Conservation (phyloP, 2,113 vertebrate genomes). For the Arvicanthis niloticus region DNA sequence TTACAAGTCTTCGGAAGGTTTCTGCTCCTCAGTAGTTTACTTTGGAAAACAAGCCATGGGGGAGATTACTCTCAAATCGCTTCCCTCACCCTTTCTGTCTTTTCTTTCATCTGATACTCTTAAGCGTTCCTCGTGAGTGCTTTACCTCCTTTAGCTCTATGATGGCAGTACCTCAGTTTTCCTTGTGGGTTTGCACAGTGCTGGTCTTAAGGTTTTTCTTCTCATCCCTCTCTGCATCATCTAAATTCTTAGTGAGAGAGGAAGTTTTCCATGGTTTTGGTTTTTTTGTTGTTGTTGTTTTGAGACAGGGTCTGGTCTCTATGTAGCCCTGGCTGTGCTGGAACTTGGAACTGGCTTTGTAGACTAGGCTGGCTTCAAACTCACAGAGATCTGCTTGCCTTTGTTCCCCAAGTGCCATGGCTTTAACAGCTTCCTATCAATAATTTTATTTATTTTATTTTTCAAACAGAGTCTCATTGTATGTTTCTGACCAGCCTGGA, state of each 20-base stretch:
- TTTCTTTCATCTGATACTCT: not conserved
- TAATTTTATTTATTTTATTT: not conserved
- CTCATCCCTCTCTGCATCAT: not conserved
- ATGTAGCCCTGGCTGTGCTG: not conserved
- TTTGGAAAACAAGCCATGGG: not conserved
- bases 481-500: not conserved
- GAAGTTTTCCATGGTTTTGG: not conserved
- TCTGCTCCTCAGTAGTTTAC: not conserved
- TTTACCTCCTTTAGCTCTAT: conserved; percentile 40
- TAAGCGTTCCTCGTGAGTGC: not conserved
- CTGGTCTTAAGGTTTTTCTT: not conserved
- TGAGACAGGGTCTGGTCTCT: not conserved
- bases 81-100: not conserved
- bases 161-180: not conserved
- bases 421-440: not conserved
- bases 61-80: not conserved
- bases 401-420: not conserved
- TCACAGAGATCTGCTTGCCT: not conserved
- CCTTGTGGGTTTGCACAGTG: conserved; percentile 12
- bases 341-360: not conserved
- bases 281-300: not conserved
- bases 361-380: not conserved
- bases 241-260: not conserved
- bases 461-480: not conserved
- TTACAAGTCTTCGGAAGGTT: not conserved